Conservation (phyloP, 2,888 invertebrate genomes). For the Drepana falcataria region DNA sequence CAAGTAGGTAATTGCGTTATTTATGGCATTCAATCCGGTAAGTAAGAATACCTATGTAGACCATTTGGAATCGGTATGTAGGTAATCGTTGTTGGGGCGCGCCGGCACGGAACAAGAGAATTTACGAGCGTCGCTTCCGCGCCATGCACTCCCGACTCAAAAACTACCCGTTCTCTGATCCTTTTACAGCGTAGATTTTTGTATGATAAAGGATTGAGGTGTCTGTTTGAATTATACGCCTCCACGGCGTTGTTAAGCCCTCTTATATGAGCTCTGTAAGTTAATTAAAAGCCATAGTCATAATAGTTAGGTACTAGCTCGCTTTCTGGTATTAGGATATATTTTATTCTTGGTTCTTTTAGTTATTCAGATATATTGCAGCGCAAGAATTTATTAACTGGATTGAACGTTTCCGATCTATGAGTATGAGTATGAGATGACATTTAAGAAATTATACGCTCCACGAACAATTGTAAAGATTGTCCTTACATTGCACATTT, state of each 20-base stretch:
- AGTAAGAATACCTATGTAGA: constrained; percentile 14
- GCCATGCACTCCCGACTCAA: constrained; percentile 40
- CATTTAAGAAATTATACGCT: too few relatives aligned
- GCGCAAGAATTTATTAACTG: too few relatives aligned
- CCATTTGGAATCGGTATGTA: constrained; percentile 33
- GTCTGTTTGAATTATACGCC: neutral
- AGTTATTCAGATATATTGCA: too few relatives aligned
- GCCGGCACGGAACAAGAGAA: constrained; percentile 35
- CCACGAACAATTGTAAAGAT: too few relatives aligned
- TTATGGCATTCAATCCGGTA: constrained; percentile 21
- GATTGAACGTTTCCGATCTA: too few relatives aligned
- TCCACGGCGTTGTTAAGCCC: neutral
- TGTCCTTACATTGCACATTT: too few relatives aligned
- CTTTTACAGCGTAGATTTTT: constrained; percentile 31
- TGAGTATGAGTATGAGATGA: too few relatives aligned
- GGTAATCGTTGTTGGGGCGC: constrained; percentile 34
- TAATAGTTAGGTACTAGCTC: too few relatives aligned
- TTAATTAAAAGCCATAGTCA: too few relatives aligned
- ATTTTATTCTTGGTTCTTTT: too few relatives aligned
- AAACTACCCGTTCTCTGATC: constrained; percentile 32
- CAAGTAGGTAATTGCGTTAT: constrained; percentile 11
- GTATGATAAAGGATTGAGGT: constrained; percentile 24
- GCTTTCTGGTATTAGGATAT: too few relatives aligned
- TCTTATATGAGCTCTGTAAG: neutral
- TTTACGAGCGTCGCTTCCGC: constrained; percentile 43